Conservation (phyloP, 2,797 vertebrate genomes). For the Clamator glandarius region DNA sequence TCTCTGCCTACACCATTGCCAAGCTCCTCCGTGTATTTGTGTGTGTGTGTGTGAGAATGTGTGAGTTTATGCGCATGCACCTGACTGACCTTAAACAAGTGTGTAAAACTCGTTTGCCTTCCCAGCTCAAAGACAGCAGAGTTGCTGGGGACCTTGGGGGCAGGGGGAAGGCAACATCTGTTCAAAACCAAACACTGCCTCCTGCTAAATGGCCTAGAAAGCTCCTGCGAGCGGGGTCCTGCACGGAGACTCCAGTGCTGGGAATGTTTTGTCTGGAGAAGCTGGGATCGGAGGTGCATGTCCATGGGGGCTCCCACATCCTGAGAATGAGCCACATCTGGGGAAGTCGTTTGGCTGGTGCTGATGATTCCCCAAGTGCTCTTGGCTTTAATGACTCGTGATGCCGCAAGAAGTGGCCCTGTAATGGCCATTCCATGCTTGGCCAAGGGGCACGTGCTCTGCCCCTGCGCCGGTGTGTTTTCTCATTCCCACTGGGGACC, state of each 20-base stretch:
- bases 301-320: constrained; percentile 84
- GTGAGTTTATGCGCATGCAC: constrained; percentile 20
- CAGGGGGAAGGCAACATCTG: constrained; percentile 81
- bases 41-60: neutral
- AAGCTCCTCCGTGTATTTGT: neutral
- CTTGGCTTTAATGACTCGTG: constrained; percentile 92
- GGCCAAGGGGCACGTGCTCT: constrained; percentile 55
- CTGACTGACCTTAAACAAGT: constrained; percentile 61
- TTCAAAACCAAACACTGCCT: constrained; percentile 83
- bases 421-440: constrained; percentile 92
- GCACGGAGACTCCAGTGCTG: constrained; percentile 72
- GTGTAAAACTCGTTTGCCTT: constrained; percentile 68
- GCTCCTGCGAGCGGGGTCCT: constrained; percentile 73
- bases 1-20: neutral
- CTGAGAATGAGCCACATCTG: constrained; percentile 92
- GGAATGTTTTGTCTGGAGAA: constrained; percentile 85
- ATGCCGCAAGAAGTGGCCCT: constrained; percentile 86
- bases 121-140: constrained; percentile 58
- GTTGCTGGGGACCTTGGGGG: constrained; percentile 68
- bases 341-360: constrained; percentile 87
- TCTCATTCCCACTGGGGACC: neutral
- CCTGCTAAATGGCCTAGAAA: constrained; percentile 86
- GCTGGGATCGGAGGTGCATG: constrained; percentile 70
- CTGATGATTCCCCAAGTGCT: constrained; percentile 83
- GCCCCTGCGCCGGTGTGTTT: neutral